Conservation (phyloP, 1,140 invertebrate genomes). For the Cyclina sinensis region DNA sequence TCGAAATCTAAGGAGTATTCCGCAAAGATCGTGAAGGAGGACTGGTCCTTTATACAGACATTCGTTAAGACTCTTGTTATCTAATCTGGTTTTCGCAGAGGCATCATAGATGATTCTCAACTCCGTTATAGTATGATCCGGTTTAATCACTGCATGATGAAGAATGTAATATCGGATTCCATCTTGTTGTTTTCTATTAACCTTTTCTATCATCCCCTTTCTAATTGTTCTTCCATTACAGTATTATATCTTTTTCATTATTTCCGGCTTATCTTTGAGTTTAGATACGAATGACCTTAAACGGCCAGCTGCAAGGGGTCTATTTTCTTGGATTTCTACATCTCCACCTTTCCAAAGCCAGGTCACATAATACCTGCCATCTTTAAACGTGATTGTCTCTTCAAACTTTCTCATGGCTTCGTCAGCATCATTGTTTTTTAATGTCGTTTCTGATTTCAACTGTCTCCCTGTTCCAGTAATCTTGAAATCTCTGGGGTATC, state of each 20-base stretch:
- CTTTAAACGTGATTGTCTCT: background rate
- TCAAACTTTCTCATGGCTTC: background rate
- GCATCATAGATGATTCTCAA: too few species aligned
- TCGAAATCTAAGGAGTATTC: too few species aligned
- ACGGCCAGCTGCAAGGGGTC: background rate
- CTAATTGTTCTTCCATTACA: conserved; percentile 24
- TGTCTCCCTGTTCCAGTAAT: background rate
- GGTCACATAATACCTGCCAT: background rate
- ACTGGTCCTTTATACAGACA: too few species aligned
- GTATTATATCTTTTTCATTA: conserved; percentile 18
- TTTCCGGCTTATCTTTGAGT: background rate
- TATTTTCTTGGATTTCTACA: background rate
- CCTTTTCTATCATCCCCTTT: conserved; percentile 31
- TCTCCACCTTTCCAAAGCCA: conserved; percentile 26
- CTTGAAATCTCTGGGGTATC: background rate
- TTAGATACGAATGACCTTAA: background rate
- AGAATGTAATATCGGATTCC: too few species aligned
- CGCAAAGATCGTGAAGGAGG: too few species aligned
- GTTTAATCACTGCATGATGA: too few species aligned
- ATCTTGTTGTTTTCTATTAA: too few species aligned
- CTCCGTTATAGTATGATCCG: too few species aligned
- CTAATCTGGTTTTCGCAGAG: too few species aligned
- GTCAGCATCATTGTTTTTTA: background rate
- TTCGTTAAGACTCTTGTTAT: too few species aligned
- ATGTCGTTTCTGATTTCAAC: background rate